A percentile compares a stretch with the other conserved stretches of the same genome.
Evolutionary conservation across 2,113 vertebrate species (phyloP).

Genomic region (Myotis lucifugus): DNA sequence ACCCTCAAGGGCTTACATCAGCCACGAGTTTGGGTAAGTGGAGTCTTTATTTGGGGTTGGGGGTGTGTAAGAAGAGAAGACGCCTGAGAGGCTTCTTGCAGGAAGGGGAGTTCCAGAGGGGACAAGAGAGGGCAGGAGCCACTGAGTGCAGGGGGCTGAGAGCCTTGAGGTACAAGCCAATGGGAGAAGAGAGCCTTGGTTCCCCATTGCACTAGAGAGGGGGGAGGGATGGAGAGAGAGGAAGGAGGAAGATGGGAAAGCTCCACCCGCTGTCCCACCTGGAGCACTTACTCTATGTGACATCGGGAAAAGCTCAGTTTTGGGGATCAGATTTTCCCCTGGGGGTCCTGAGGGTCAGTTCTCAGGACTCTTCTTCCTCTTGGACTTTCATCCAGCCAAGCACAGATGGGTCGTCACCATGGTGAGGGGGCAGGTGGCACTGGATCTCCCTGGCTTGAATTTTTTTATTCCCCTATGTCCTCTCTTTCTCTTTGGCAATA

Average conservation of each 20-base stretch:
- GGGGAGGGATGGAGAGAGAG: neutral
- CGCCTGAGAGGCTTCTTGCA: neutral
- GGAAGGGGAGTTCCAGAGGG: neutral
- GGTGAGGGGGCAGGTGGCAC: neutral
- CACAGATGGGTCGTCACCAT: conserved; percentile 1
- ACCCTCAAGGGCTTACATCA: neutral
- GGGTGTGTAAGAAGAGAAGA: neutral
- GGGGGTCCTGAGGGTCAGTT: neutral
- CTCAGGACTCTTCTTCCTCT: neutral
- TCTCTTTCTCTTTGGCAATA: conserved; percentile 41
- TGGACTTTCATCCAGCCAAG: neutral
- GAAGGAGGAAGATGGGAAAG: neutral
- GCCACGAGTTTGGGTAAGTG: neutral
- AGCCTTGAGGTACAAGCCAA: neutral
- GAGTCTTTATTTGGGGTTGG: neutral
- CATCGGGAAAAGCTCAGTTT: neutral
- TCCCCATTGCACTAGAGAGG: neutral
- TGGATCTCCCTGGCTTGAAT: neutral
- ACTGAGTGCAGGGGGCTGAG: neutral
- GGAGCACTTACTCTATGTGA: neutral
- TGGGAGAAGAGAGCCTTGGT: neutral
- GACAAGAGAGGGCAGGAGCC: neutral
- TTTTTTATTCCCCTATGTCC: conserved; percentile 24
- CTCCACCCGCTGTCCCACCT: neutral
- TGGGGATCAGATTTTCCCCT: neutral